Conservation (phyloP, 2,113 vertebrate species). For the Ictidomys tridecemlineatus region DNA sequence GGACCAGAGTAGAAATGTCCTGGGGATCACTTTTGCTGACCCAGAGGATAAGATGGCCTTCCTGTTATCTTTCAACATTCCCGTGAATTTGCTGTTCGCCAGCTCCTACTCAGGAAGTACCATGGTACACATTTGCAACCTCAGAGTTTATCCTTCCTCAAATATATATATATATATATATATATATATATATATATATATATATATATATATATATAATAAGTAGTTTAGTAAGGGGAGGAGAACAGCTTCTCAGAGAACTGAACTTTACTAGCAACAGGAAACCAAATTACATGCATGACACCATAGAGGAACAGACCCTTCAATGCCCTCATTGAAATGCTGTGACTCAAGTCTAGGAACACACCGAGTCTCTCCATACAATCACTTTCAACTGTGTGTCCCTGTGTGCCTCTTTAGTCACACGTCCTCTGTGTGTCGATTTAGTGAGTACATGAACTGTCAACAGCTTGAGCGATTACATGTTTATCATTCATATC, state of each 20-base stretch:
- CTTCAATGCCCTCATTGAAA: not conserved
- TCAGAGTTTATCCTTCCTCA: not conserved
- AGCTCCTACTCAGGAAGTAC: not conserved
- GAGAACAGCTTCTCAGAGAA: not conserved
- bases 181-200: too few relatives aligned
- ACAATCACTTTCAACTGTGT: not conserved
- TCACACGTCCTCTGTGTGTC: not conserved
- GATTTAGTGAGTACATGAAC: not conserved
- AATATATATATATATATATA: too few relatives aligned
- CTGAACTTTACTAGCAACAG: not conserved
- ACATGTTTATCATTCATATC: not conserved
- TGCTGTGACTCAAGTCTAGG: not conserved
- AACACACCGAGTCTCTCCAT: not conserved
- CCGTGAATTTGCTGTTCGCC: not conserved
- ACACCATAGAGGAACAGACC: not conserved
- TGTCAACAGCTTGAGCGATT: not conserved
- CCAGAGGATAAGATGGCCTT: not conserved
- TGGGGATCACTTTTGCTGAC: accelerated
- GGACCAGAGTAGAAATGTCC: not conserved
- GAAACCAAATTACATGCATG: not conserved
- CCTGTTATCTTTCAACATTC: not conserved
- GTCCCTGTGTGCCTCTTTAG: not conserved
- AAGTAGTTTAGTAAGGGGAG: not conserved
- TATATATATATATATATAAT: too few relatives aligned
- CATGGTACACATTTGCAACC: not conserved